Conservation (phyloP, 2,797 vertebrate species). For the Alca torda region DNA sequence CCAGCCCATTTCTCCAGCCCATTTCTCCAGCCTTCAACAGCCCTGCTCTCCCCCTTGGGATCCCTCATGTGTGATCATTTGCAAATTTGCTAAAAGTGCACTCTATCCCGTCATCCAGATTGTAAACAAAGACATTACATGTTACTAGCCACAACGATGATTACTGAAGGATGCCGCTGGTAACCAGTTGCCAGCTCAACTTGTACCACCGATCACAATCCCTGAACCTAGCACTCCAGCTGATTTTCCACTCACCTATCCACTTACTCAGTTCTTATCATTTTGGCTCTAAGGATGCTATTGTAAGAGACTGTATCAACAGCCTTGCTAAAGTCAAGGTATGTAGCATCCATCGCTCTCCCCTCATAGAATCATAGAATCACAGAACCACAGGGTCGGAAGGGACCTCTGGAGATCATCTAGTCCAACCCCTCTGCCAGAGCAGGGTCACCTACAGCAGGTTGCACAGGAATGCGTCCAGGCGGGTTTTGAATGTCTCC, state of each 20-base stretch:
- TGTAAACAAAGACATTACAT: not conserved
- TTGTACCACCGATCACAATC: not conserved
- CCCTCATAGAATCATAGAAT: not conserved
- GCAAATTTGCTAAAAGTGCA: not conserved
- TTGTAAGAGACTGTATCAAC: not conserved
- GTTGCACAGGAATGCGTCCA: no score
- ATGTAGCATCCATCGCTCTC: fast-evolving
- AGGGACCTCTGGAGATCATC: no score
- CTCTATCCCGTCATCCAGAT: not conserved
- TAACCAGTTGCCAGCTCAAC: not conserved
- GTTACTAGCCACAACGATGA: not conserved
- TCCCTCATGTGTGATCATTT: not conserved
- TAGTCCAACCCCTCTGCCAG: no score
- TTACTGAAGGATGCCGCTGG: not conserved
- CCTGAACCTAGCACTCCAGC: not conserved
- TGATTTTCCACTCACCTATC: not conserved
- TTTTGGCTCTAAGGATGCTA: not conserved
- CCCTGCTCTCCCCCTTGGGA: not conserved
- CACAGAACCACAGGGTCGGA: no score
- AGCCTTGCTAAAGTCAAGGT: not conserved
- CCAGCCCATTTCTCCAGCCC: not conserved
- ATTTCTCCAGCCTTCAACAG: not conserved
- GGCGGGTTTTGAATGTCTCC: no score
- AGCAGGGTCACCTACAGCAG: no score
- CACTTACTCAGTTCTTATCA: not conserved